Base-by-base conservation (phyloP, 2,113 vertebrate genomes). In the Vidua macroura region DNA sequence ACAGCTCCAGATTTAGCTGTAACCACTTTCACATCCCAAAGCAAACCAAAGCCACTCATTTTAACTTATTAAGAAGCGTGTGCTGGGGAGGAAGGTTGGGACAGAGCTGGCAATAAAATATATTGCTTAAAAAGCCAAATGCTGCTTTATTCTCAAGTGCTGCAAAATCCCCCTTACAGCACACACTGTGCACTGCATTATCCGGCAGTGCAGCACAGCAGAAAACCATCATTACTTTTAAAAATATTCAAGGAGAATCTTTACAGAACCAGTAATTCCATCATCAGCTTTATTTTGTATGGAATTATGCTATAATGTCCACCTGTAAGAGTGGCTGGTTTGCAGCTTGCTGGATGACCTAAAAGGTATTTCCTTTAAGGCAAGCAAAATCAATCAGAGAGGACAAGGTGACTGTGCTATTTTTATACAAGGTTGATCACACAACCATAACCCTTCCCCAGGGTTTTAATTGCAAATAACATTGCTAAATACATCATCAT, bases 341-440 rank as follows among this genome's bases (percentile, higher is more conserved):
- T 37, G 33, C 22, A 93, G 83, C 37, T n/a, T 11, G 33, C 73
- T 70, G 86, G 18, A 74, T 63, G 75, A 75, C 62, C 73, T 62
- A 15, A 52, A 81, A 55, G 28, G 35, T 48, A 35, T 24, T 86
- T 76, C 22, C 52, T 94, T 95, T 79, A 46, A 53, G 53, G 70
- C 35, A 60, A 52, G 84, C 66, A 79, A 83, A 95, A 96, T 74
- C 78, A 56, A 58, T 92, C 85, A 69, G 31, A 16, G 79, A 83
- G 89, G 93, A 69, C 84, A 96, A 91, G 93, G 86, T 96, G 96
- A 96, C 91, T 2, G 1, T 44, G 17, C 91, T 96, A 72, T 96
- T 96, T 96, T 95, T 76, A 89, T 30, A 55, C 23, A 41, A 51
- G 33, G 58, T 76, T 59, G 59, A 88, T 83, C 80, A 79, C n/a